A percentile compares a stretch with the other conserved stretches of the same genome.
Evolutionary conservation across 2,888 invertebrate genomes (phyloP).

Genomic region (Perdita meconis): DNA sequence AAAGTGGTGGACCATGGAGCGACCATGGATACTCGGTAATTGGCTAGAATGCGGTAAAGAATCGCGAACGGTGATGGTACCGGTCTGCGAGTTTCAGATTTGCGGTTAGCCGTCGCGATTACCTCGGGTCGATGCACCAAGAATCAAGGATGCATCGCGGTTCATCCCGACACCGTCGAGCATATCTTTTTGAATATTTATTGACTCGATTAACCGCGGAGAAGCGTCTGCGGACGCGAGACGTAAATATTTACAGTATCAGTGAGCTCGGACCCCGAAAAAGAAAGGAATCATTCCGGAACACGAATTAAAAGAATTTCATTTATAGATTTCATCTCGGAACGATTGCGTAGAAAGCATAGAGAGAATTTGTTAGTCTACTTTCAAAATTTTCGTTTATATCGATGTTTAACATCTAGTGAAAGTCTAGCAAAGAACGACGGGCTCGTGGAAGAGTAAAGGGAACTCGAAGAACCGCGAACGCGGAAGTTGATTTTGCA

Average conservation of each 20-base stretch:
- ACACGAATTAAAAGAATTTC: too few species aligned
- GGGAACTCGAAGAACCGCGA: too few species aligned
- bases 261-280: background rate
- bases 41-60: slow-evolving; percentile 29
- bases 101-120: slow-evolving; percentile 41
- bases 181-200: slow-evolving; percentile 35
- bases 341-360: too few species aligned
- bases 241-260: background rate
- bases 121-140: slow-evolving; percentile 45
- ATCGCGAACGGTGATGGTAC: slow-evolving; percentile 4
- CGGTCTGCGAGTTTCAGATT: slow-evolving; percentile 32
- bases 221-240: slow-evolving; percentile 1
- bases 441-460: too few species aligned
- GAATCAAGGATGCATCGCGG: slow-evolving; percentile 21
- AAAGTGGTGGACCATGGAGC: background rate
- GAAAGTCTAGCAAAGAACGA: too few species aligned
- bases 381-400: too few species aligned
- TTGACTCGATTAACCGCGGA: slow-evolving; percentile 11
- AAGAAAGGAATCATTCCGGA: too few species aligned
- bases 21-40: slow-evolving; percentile 4
- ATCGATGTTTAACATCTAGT: too few species aligned
- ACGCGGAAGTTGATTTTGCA: too few species aligned
- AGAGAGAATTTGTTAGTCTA: too few species aligned
- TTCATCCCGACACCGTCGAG: slow-evolving; percentile 25
- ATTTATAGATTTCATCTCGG: too few species aligned